These are phyloP conservation scores for Littorina saxatilis DNA, from an alignment of 1,140 invertebrate genomes.

Conservation along the genomic window DNA sequence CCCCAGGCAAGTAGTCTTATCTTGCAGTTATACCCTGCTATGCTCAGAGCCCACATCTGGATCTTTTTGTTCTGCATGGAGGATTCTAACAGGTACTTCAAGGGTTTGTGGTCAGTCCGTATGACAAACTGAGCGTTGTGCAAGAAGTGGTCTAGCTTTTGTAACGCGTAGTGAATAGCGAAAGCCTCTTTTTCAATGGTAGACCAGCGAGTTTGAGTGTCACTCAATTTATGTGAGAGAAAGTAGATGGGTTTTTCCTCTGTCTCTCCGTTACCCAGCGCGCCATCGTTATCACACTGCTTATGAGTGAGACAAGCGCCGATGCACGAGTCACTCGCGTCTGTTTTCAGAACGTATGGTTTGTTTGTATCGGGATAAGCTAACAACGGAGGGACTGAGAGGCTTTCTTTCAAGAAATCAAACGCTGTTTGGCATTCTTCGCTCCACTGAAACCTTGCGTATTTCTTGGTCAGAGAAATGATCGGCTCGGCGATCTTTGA, in stretches of 20 bases:
- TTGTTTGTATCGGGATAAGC: conserved; percentile 43
- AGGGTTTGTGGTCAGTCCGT: conserved; percentile 50
- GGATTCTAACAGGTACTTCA: conserved; percentile 46
- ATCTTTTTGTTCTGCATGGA: conserved; percentile 55
- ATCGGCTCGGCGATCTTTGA: conserved; percentile 70
- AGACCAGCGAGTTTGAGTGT: conserved; percentile 42
- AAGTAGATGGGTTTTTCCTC: conserved; percentile 51
- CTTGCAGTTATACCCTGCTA: conserved; percentile 44
- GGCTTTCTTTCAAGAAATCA: conserved; percentile 50
- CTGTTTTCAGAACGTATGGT: conserved; percentile 48
- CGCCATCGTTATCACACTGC: conserved; percentile 9
- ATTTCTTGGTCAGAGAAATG: conserved; percentile 71
- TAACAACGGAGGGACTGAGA: conserved; percentile 48
- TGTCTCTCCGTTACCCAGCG: background rate
- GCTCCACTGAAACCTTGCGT: conserved; percentile 60
- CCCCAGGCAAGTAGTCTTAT: conserved; percentile 46
- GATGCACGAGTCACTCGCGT: conserved; percentile 40
- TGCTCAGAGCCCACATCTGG: conserved; percentile 49
- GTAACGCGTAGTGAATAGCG: conserved; percentile 55
- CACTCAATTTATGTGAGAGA: conserved; percentile 49
- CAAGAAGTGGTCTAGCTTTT: conserved; percentile 57
- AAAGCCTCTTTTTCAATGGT: conserved; percentile 56
- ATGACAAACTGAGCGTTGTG: conserved; percentile 50
- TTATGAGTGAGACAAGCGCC: conserved; percentile 45
- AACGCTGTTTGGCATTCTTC: conserved; percentile 48